phyloP scores from a whole-genome alignment of 2,888 invertebrate genomes.

The Cheiracanthium punctorium region DNA sequence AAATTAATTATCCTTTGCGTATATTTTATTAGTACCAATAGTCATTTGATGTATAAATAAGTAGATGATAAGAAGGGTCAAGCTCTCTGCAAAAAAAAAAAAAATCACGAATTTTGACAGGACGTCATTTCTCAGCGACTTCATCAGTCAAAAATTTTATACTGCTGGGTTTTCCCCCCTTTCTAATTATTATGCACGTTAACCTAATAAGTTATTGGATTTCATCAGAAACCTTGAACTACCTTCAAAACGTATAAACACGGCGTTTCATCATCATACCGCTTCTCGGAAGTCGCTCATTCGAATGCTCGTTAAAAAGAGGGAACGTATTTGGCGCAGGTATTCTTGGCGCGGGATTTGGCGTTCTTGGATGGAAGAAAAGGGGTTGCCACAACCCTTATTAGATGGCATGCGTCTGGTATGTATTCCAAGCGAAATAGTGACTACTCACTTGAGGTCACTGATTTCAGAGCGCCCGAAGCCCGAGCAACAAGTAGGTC shows the following conservation, averaged over 20 bases:
- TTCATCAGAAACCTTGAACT: conserved; percentile 2
- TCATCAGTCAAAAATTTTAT: too few species aligned
- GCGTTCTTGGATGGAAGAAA: conserved; percentile 34
- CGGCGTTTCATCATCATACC: not conserved
- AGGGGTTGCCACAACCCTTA: conserved; percentile 45
- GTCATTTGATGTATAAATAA: too few species aligned
- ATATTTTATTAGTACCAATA: too few species aligned
- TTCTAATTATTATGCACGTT: too few species aligned
- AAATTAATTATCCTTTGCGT: too few species aligned
- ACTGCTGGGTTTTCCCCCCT: too few species aligned
- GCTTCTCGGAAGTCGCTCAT: not conserved
- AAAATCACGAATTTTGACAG: too few species aligned
- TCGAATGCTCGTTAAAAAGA: not conserved
- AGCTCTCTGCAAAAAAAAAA: too few species aligned
- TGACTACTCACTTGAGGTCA: conserved; percentile 58
- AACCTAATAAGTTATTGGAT: not conserved
- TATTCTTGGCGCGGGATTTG: too few species aligned
- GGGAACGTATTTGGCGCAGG: too few species aligned
- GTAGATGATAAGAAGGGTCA: too few species aligned
- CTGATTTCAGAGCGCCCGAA: conserved; percentile 64
- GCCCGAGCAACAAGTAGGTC: conserved; percentile 56
- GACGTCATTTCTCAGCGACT: too few species aligned
- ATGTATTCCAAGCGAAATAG: conserved; percentile 64
- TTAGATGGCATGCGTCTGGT: conserved; percentile 57
- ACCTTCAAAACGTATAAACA: not conserved